A percentile compares a stretch with the other conserved stretches of the same genome.
These are phyloP conservation scores for Busseola fusca DNA, from an alignment of 2,888 invertebrate species.

Conservation along the genomic window DNA sequence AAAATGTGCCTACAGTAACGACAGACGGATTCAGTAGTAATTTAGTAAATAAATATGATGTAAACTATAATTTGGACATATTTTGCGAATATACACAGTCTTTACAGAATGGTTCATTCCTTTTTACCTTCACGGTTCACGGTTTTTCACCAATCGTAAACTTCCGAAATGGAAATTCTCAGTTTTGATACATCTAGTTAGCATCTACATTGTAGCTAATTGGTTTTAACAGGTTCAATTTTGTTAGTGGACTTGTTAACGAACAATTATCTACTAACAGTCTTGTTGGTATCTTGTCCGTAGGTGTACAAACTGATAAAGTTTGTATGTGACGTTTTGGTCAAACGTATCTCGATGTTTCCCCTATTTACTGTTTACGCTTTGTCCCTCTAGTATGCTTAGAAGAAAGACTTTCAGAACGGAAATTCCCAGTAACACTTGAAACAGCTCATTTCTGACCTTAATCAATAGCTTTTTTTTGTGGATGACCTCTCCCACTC, in stretches of 20 bases:
- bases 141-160: neutral
- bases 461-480: neutral
- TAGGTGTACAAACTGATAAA: neutral
- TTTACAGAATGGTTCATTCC: neutral
- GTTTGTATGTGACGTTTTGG: neutral
- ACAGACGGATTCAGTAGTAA: neutral
- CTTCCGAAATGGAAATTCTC: neutral
- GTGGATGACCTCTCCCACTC: too few species aligned
- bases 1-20: too few species aligned
- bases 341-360: neutral
- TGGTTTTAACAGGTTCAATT: slow-evolving; percentile 18
- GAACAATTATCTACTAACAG: slow-evolving; percentile 12
- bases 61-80: too few species aligned
- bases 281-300: neutral
- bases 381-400: neutral
- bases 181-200: neutral
- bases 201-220: slow-evolving; percentile 5
- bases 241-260: slow-evolving; percentile 20
- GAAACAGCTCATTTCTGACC: neutral
- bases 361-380: neutral
- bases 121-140: too few species aligned
- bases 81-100: neutral
- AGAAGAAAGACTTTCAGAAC: neutral
- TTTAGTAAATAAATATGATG: neutral
- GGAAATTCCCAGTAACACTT: neutral